Evolutionary conservation across 2,797 vertebrate genomes (phyloP), one percentile per base, ranked within the genome.

Genomic region (Choloepus didactylus): DNA sequence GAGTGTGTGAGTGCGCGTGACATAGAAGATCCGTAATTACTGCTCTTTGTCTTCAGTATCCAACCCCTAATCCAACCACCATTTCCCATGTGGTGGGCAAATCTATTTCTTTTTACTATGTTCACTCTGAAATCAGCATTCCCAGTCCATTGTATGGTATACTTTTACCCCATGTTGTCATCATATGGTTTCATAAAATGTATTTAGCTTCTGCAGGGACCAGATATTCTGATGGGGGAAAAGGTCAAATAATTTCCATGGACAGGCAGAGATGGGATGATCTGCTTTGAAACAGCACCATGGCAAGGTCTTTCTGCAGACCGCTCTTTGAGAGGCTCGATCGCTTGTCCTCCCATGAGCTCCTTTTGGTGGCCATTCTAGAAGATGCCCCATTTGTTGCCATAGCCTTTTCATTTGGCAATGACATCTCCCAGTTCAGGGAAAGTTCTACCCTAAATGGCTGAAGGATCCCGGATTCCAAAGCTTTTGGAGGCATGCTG

Each of bases 61-160:
- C 95, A 98, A 89, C 87, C 69, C 90, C 79, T 95, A 83, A 97
- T 95, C 9, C 62, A 72, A 84, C 18, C 93, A 97, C 94, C 84
- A 90, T 92, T 97, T 96, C 93, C 92, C 88, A 23, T 8, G 89
- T 90, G 95, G 85, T 54, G 38, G 72, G 27, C 35, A 81, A 72
- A 83, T 66, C 91, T 96, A 84, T 94, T 88, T 94, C 79, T 76
- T 97, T 87, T 95, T 96, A 96, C 85, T 96, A 44, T 29, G 92
- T 98, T 97, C 93, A 84, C 23, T 41, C 18, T 89, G 87, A 82
- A 95, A 86, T 95, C 60, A 95, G 88, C 80, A 38, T 87, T 97
- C 85, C 90, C 70, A 46, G 87, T 19, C 73, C 85, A 70, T 27
- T 83, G 41, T 81, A 46, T 77, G 76, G 16, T 76, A 93, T 87